These are phyloP conservation scores for Trypoxylus dichotomus DNA, from an alignment of 1,140 invertebrate species.

Conservation along the genomic window DNA sequence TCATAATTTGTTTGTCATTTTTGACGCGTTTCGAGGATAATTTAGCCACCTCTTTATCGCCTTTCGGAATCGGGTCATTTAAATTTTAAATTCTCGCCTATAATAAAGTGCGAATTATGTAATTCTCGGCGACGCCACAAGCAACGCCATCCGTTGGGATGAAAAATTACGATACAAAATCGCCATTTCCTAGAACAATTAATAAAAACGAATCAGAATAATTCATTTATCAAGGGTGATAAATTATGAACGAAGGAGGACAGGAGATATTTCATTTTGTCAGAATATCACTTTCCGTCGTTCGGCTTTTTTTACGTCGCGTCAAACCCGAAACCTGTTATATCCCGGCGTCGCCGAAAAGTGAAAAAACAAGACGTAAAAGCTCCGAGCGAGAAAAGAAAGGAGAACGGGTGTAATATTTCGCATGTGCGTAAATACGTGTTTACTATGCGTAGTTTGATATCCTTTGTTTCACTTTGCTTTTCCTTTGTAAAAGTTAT, in stretches of 20 bases:
- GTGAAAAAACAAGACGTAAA: background rate
- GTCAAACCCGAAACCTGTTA: background rate
- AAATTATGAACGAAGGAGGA: slow-evolving; percentile 11
- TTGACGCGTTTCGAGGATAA: background rate
- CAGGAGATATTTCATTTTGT: slow-evolving; percentile 22
- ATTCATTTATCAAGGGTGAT: slow-evolving; percentile 16
- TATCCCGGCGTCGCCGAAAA: background rate
- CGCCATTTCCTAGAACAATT: slow-evolving; percentile 17
- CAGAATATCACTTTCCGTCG: slow-evolving; percentile 20
- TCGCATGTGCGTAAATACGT: background rate
- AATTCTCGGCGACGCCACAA: background rate
- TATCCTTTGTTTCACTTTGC: background rate
- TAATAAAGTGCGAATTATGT: background rate
- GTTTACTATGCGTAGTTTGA: background rate
- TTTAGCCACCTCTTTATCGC: background rate
- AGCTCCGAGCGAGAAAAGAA: background rate
- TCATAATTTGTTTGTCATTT: background rate
- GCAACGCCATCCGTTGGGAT: background rate
- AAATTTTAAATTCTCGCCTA: background rate
- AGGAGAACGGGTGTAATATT: background rate
- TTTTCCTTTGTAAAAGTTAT: background rate
- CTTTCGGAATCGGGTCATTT: background rate
- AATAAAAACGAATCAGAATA: slow-evolving; percentile 19
- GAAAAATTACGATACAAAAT: slow-evolving; percentile 6
- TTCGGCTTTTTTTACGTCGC: slow-evolving; percentile 7